Conservation (phyloP, 1,140 invertebrate species). For the Heliconius hermathena region DNA sequence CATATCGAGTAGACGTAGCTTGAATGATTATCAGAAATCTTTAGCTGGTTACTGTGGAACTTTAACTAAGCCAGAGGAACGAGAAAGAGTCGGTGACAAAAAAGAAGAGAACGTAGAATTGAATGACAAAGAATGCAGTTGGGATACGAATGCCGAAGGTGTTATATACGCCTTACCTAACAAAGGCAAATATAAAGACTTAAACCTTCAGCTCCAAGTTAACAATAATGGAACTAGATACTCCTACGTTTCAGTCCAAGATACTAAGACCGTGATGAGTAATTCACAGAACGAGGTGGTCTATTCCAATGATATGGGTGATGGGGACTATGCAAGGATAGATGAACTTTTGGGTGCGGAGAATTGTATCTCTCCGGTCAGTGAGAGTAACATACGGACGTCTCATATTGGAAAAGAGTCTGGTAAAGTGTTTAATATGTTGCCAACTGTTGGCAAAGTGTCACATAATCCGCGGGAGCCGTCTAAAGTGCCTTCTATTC, state of each 20-base stretch:
- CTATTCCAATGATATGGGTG: conserved; percentile 70
- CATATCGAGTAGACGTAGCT: conserved; percentile 82
- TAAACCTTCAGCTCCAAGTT: conserved; percentile 78
- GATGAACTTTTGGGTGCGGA: conserved; percentile 74
- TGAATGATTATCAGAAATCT: conserved; percentile 83
- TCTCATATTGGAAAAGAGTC: conserved; percentile 68
- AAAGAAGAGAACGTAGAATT: conserved; percentile 60
- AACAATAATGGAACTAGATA: conserved; percentile 78
- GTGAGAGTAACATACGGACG: conserved; percentile 70
- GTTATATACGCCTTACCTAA: conserved; percentile 80
- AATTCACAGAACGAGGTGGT: conserved; percentile 75
- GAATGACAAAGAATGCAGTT: conserved; percentile 75
- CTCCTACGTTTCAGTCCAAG: conserved; percentile 76
- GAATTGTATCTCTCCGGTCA: conserved; percentile 70
- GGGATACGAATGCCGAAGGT: conserved; percentile 77
- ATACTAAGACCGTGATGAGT: conserved; percentile 74
- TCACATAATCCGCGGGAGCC: conserved; percentile 62
- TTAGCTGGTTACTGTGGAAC: conserved; percentile 63
- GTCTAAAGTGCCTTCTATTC: conserved; percentile 70
- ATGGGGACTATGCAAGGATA: conserved; percentile 75
- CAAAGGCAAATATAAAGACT: conserved; percentile 79
- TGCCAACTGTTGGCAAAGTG: conserved; percentile 71
- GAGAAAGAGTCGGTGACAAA: conserved; percentile 48
- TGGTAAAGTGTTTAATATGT: conserved; percentile 67
- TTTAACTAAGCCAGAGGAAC: conserved; percentile 48